Percentiles rank a stretch among this genome's conserved stretches.
Evolutionary conservation across 2,797 vertebrate species (phyloP).

Genomic region (Danio albolineatus): DNA sequence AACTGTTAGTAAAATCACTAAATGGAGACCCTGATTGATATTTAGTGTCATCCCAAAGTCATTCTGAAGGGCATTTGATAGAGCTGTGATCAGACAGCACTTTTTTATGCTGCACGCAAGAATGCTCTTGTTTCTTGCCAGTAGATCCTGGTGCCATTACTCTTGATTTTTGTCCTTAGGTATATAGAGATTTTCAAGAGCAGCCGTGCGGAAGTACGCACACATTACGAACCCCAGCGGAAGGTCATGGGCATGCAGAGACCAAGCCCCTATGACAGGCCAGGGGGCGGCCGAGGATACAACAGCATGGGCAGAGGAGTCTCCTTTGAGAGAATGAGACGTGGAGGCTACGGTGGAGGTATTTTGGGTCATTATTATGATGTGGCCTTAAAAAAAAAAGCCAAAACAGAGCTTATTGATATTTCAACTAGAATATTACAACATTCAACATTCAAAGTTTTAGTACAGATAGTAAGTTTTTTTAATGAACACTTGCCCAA

Average conservation of each 20-base stretch:
- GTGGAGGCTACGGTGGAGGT: constrained; percentile 95
- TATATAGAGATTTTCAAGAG: constrained; percentile 99
- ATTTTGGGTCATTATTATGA: background rate
- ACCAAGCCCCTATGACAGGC: constrained; percentile 95
- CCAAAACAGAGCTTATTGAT: background rate
- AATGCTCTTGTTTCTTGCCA: constrained; percentile 38
- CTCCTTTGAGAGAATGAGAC: constrained; percentile 94
- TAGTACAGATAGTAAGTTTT: too few relatives aligned
- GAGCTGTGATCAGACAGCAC: constrained; percentile 24
- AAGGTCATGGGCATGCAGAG: constrained; percentile 97
- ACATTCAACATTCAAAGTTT: too few relatives aligned
- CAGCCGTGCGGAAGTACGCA: constrained; percentile 97
- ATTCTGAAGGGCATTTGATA: constrained; percentile 51
- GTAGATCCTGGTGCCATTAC: constrained; percentile 34
- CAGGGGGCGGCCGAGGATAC: constrained; percentile 90
- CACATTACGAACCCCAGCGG: constrained; percentile 95
- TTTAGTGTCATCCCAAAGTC: constrained; percentile 48
- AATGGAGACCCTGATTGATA: constrained; percentile 56
- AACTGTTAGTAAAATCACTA: constrained; percentile 44
- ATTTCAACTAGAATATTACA: background rate
- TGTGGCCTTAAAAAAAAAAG: background rate
- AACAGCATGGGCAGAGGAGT: constrained; percentile 93
- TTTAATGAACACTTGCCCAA: too few relatives aligned
- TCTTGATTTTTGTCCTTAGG: constrained; percentile 80
- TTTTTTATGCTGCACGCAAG: constrained; percentile 54